phyloP scores from a whole-genome alignment of 1,140 invertebrate species.

The Mya arenaria region DNA sequence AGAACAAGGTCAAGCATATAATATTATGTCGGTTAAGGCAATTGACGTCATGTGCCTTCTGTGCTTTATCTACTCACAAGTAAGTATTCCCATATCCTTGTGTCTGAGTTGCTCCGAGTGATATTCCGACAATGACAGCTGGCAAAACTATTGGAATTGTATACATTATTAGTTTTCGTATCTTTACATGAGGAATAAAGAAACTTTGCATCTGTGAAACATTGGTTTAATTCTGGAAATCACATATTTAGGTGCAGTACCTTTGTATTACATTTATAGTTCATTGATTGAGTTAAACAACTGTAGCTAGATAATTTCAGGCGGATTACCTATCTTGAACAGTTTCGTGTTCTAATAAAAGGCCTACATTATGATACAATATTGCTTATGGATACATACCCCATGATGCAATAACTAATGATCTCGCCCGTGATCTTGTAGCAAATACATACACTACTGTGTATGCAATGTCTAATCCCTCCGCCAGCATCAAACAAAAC shows the following conservation, averaged over 20 bases:
- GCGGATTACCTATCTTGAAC: too few relatives aligned
- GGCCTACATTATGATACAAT: too few relatives aligned
- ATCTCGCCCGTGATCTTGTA: background rate
- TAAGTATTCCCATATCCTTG: slow-evolving; percentile 3
- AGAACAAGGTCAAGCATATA: too few relatives aligned
- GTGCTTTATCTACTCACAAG: background rate
- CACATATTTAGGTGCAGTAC: background rate
- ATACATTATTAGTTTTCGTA: too few relatives aligned
- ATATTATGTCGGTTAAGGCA: too few relatives aligned
- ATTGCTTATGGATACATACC: too few relatives aligned
- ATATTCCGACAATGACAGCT: background rate
- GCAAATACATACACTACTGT: background rate
- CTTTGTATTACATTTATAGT: background rate
- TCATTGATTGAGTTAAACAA: background rate
- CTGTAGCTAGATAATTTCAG: background rate
- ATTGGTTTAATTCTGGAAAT: background rate
- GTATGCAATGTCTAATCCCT: background rate
- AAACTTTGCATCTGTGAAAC: background rate
- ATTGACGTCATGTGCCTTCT: too few relatives aligned
- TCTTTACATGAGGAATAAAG: background rate
- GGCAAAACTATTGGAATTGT: slow-evolving; percentile 12
- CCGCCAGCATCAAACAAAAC: background rate
- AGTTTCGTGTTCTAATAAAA: too few relatives aligned
- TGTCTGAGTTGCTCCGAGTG: background rate
- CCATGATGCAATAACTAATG: slow-evolving; percentile 43